phyloP scores from a whole-genome alignment of 2,888 invertebrate species.

The Drosophila neotestacea region DNA sequence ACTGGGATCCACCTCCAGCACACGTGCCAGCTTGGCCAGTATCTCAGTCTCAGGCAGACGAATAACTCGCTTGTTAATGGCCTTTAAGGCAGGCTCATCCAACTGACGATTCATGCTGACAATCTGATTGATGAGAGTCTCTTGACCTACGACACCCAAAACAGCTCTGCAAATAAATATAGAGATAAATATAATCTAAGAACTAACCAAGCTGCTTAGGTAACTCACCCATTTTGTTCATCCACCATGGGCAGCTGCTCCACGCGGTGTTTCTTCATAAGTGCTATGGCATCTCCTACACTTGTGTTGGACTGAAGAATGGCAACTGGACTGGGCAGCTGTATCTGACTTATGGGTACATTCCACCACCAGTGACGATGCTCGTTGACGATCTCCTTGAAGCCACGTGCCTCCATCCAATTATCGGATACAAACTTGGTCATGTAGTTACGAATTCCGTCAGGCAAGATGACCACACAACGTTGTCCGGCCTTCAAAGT shows the following conservation, averaged over 20 bases:
- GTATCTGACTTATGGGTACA: conserved; percentile 87
- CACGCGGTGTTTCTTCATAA: conserved; percentile 88
- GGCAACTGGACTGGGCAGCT: conserved; percentile 84
- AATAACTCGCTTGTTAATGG: conserved; percentile 90
- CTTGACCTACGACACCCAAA: conserved; percentile 75
- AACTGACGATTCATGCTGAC: conserved; percentile 77
- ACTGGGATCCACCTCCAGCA: conserved; percentile 92
- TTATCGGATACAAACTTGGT: conserved; percentile 97
- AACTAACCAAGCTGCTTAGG: too few species aligned
- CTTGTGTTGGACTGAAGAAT: conserved; percentile 87
- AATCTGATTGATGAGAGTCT: conserved; percentile 77
- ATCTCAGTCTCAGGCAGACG: conserved; percentile 89
- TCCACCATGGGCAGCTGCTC: conserved; percentile 89
- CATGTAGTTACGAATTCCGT: conserved; percentile 99
- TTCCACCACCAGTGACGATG: conserved; percentile 92
- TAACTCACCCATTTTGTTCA: conserved; percentile 84
- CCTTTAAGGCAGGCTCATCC: conserved; percentile 87
- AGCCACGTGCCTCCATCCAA: conserved; percentile 96
- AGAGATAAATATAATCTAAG: background rate
- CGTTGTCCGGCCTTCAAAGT: conserved; percentile 92
- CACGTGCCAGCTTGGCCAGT: conserved; percentile 91
- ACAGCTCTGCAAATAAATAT: conserved; percentile 53
- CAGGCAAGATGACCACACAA: conserved; percentile 96
- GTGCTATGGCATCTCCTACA: conserved; percentile 89
- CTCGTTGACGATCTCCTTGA: conserved; percentile 85